phyloP scores from a whole-genome alignment of 2,113 vertebrate species.

The Chiloscyllium plagiosum region DNA sequence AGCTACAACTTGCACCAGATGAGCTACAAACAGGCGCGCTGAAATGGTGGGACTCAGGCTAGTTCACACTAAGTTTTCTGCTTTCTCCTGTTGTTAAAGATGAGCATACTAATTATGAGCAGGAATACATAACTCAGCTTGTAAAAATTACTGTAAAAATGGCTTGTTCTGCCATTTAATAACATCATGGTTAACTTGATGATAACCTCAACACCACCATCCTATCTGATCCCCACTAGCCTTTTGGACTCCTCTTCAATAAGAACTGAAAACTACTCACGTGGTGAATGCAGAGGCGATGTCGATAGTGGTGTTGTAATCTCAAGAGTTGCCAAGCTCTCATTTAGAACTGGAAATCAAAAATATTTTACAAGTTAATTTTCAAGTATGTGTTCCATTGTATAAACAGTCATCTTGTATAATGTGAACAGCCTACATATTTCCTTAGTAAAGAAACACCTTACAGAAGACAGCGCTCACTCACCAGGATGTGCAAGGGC shows the following conservation, averaged over 20 bases:
- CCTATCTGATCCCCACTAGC: no score
- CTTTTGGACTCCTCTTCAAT: not conserved
- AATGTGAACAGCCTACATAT: not conserved
- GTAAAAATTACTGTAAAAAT: no score
- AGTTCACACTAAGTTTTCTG: not conserved
- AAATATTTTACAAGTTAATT: not conserved
- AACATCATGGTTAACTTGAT: no score
- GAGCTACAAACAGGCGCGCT: not conserved
- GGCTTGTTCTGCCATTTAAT: no score
- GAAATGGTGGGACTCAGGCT: not conserved
- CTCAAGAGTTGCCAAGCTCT: not conserved
- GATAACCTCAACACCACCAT: no score
- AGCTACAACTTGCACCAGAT: not conserved
- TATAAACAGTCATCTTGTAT: not conserved
- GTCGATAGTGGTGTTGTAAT: not conserved
- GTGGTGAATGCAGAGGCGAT: not conserved
- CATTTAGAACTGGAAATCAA: conserved; percentile 3
- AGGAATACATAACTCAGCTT: no score
- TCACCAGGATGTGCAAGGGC: not conserved
- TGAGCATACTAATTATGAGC: no score
- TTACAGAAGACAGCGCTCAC: not conserved
- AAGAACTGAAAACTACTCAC: not conserved
- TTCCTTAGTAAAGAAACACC: not conserved
- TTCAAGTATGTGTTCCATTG: no score
- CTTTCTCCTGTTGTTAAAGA: not conserved